Evolutionary conservation across 1,140 invertebrate genomes (phyloP), one percentile per base, ranked within the genome.

Genomic region (Macrobrachium nipponense): DNA sequence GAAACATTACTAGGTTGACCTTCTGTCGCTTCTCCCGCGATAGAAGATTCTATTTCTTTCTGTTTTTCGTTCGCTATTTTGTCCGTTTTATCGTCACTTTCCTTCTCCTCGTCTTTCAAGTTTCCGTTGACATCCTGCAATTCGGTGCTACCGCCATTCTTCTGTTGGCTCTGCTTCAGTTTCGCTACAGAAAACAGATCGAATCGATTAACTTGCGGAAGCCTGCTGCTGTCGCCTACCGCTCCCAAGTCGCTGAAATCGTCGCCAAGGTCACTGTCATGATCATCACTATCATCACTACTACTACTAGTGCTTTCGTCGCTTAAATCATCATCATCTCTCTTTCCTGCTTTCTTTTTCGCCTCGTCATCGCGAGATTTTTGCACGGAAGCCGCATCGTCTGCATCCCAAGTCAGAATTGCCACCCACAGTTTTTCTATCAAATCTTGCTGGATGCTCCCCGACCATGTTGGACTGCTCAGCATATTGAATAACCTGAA

Each of bases 401-500:
- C 23, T 14, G 17, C 20, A n/a, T 70, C 68, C 23, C 12, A 70
- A 27, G 68, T 70, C 20, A 70, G 36, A 15, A 70, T 70, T 27
- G 68, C 68, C 0, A 70, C 68, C 68, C 68, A 70, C 8, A 70
- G 20, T 17, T 70, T 70, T 70, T 70, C 68, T 70, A 70, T 70
- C 10, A 70, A 43, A 15, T 70, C 68, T n/a, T 70, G 68, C n/a
- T 70, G 68, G 20, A 70, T 70, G 20, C 68, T 70, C 27, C 68
- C 68, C 2, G 68, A 27, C 68, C 68, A 70, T n/a, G 68, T 6
- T 51, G 51, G 51, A 51, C 51, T 7, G 7, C 51, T 8, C 8
- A 51, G 12, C 51, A 51, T 51, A 51, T 51, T 51, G 51, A 12
- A 51, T 8, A 12, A 51, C 0, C 12, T 51, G 0, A 51, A 51